Evolutionary conservation across 1,140 invertebrate genomes (phyloP).

Genomic region (Tetramorium parvispinum): DNA sequence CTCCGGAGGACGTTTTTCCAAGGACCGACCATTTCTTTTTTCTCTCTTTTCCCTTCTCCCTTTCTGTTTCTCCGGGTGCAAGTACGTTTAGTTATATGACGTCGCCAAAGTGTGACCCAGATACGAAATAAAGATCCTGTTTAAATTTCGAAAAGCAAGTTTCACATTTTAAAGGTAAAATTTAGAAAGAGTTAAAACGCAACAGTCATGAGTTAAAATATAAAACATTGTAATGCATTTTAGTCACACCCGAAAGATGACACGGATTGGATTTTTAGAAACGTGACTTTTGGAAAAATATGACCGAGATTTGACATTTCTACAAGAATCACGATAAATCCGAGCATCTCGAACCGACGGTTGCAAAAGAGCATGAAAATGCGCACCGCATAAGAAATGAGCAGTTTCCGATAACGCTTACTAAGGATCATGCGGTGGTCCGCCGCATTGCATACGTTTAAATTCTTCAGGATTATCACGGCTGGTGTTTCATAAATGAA

Average conservation of each 20-base stretch:
- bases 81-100: constrained; percentile 22
- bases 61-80: background rate
- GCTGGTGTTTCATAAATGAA: constrained; percentile 3
- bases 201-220: background rate
- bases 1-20: constrained; percentile 32
- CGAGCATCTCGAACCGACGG: background rate
- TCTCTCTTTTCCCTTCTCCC: background rate
- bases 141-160: constrained; percentile 25
- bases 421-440: background rate
- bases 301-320: background rate
- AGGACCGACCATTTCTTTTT: background rate
- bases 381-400: constrained; percentile 19
- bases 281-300: constrained; percentile 7
- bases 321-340: constrained; percentile 7
- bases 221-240: constrained; percentile 27
- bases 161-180: constrained; percentile 26
- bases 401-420: constrained; percentile 7
- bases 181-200: constrained; percentile 7
- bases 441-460: background rate
- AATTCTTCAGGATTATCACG: constrained; percentile 8
- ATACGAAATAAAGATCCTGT: constrained; percentile 32
- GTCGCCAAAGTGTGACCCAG: background rate
- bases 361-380: constrained; percentile 5
- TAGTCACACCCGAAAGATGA: background rate
- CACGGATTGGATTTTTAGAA: background rate